These are phyloP conservation scores for Anolis apletophallus DNA, from an alignment of 2,797 vertebrate species.

Conservation along the genomic window DNA sequence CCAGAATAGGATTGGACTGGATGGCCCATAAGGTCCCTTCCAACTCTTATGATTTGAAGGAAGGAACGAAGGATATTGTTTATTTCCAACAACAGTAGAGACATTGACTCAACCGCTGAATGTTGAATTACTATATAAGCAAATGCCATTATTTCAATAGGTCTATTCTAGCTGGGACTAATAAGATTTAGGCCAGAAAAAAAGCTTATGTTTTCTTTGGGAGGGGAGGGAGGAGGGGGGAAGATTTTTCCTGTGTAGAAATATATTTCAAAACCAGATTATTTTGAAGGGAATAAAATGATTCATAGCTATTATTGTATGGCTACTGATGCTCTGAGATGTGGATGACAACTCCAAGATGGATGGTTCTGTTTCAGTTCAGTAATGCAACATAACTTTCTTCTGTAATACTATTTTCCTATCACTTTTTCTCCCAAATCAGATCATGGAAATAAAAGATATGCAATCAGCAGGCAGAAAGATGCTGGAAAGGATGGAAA, in stretches of 20 bases:
- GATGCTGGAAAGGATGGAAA: constrained; percentile 8
- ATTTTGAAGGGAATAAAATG: neutral
- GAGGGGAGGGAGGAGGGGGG: too few species aligned
- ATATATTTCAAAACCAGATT: fast-evolving
- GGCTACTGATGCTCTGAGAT: neutral
- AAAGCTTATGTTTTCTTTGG: too few species aligned
- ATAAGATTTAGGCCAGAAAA: too few species aligned
- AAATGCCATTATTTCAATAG: too few species aligned
- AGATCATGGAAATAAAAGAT: constrained; percentile 17
- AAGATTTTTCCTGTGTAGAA: neutral
- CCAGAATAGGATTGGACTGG: too few species aligned
- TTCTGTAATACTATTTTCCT: constrained; percentile 21
- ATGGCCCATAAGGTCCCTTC: too few species aligned
- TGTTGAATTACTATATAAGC: too few species aligned
- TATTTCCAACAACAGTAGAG: too few species aligned
- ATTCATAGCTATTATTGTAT: neutral
- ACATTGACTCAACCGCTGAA: too few species aligned
- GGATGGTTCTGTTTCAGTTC: neutral
- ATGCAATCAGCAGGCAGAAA: neutral
- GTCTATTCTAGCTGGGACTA: too few species aligned
- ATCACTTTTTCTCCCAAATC: constrained; percentile 11
- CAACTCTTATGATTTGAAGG: too few species aligned
- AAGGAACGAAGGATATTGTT: too few species aligned
- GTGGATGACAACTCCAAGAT: constrained; percentile 12
- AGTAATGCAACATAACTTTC: neutral